Evolutionary conservation across 2,888 invertebrate genomes (phyloP), one percentile per base, ranked within the genome.

Genomic region (Eutolmus rufibarbis): DNA sequence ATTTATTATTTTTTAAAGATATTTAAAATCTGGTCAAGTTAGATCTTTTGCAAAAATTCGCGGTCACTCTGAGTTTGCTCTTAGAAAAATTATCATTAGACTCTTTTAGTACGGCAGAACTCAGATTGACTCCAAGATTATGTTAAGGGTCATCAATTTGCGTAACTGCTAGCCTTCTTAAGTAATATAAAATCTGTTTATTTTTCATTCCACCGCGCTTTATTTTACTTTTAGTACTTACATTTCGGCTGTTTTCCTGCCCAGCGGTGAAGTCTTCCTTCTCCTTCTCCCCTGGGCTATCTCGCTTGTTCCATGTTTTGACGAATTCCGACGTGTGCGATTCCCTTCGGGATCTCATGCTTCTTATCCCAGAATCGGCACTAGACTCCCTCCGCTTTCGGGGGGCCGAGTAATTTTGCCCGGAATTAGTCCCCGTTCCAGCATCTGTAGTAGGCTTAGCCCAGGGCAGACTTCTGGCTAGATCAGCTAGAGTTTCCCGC

Each of bases 321-420:
- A 96, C 95, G 88, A 97, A 95, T 90, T 97, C 97, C 12, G 95
- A 94, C 23, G 94, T 95, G 92, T 95, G 95, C 16, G 96, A 96
- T 90, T 96, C 96, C 12, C 96, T 94, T 16, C 96, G 94, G 3
- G 96, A 96, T 86, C 95, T 94, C 91, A 95, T 95, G 37, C 96
- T 96, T 91, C 96, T 95, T 89, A 97, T 96, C 81, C 97, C 97
- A 0, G 97, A 96, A 92, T 97, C 97, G 77, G 97, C 97, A 88
- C 97, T 97, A 34, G 97, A 97, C 91, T 97, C 97, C 84, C 97
- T 94, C n/a, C 97, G 94, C 91, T 97, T 97, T 51, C 96, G 94
- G 1, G 93, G 93, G 8, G 92, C 91, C 0, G 94, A 94, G 7
- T 94, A 94, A 87, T 93, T 93, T 90, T 94, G 93, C 16, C 89